These are phyloP conservation scores for Oenanthe oenanthe DNA, from an alignment of 2,113 vertebrate species.

Conservation along the genomic window DNA sequence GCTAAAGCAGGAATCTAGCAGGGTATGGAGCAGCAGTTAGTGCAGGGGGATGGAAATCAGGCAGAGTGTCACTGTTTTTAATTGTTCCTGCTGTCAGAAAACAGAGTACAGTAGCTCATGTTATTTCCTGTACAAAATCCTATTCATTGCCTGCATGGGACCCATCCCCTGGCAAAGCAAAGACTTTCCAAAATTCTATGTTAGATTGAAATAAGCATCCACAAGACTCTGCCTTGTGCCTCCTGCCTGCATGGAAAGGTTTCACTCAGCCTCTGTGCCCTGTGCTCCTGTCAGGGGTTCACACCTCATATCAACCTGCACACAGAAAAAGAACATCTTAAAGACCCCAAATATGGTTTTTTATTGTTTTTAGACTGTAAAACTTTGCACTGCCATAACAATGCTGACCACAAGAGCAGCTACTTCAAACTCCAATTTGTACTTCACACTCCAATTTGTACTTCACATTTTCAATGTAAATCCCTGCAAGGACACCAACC, in stretches of 20 bases:
- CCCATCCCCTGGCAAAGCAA: not conserved
- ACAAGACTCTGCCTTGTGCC: not conserved
- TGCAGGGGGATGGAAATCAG: not conserved
- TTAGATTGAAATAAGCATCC: not conserved
- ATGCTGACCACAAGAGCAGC: not conserved
- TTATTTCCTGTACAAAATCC: not conserved
- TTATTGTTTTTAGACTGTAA: not conserved
- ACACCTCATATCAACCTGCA: not conserved
- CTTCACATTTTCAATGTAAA: not conserved
- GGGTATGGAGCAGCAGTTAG: slow-evolving; percentile 1
- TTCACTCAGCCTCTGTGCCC: not conserved
- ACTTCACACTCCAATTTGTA: not conserved
- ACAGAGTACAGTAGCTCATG: not conserved
- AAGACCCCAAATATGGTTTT: not conserved
- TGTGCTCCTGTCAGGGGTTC: not conserved
- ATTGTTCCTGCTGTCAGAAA: slow-evolving; percentile 35
- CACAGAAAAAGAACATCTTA: not conserved
- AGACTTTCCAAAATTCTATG: not conserved
- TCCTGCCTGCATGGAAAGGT: not conserved
- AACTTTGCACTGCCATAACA: not conserved
- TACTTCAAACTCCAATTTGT: too few relatives aligned
- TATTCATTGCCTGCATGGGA: not conserved
- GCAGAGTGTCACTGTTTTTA: not conserved
- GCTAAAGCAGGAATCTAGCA: not conserved
- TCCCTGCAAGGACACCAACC: not conserved